Evolutionary conservation across 92 coral and sea anemone genomes (phyloP).

Genomic region (Epizoanthus illoricatus): DNA sequence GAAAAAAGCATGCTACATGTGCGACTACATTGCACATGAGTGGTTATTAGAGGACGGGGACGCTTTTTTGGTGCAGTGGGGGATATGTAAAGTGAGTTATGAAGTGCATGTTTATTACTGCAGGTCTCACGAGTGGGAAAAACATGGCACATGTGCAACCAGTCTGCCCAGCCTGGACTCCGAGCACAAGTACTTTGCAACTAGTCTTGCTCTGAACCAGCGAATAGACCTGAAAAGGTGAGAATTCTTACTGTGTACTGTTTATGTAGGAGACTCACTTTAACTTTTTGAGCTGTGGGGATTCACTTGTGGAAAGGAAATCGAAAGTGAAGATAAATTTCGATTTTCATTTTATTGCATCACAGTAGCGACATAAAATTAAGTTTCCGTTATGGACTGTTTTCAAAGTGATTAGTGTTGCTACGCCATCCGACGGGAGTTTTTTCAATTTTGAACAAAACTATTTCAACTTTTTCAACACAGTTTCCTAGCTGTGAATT

Average conservation of each 20-base stretch:
- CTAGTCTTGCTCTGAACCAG: constrained; percentile 56
- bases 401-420: too few relatives aligned
- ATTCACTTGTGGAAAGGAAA: background rate
- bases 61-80: too few relatives aligned
- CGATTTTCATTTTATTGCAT: background rate
- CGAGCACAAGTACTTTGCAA: constrained; percentile 76
- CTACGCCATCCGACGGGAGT: too few relatives aligned
- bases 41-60: too few relatives aligned
- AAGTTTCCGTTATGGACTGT: too few relatives aligned
- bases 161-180: constrained; percentile 54
- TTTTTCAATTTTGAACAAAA: too few relatives aligned
- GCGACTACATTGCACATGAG: constrained; percentile 43
- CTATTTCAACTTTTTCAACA: too few relatives aligned
- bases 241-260: background rate
- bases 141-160: constrained; percentile 90
- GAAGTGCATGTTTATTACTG: too few relatives aligned
- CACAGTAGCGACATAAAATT: too few relatives aligned
- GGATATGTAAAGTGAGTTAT: too few relatives aligned
- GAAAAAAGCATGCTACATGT: constrained; percentile 91
- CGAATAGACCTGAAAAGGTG: constrained; percentile 70
- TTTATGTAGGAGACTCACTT: background rate
- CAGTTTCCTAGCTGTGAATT: too few relatives aligned
- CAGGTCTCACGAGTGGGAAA: constrained; percentile 80
- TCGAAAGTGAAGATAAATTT: background rate
- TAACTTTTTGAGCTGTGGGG: background rate